Evolutionary conservation across 2,113 vertebrate species (phyloP).

Genomic region (Girardinichthys multiradiatus): DNA sequence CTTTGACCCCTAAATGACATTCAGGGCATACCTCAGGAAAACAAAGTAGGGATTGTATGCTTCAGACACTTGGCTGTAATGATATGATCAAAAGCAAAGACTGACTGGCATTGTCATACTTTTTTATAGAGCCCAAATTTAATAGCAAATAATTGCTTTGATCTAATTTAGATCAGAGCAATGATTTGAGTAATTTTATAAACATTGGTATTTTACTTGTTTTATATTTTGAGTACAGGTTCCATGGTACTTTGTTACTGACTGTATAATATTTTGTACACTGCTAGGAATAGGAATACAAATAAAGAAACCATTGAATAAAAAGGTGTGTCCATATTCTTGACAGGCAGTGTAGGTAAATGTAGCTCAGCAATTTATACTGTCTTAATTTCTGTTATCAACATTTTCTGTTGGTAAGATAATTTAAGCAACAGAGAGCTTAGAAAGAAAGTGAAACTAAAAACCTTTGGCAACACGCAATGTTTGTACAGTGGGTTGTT

Average conservation of each 20-base stretch:
- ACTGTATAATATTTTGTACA: background rate
- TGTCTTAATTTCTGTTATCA: background rate
- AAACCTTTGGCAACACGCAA: slow-evolving; percentile 48
- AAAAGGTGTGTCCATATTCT: too few species aligned
- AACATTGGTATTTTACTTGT: background rate
- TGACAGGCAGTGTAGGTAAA: too few species aligned
- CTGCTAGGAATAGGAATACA: too few species aligned
- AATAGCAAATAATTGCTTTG: too few species aligned
- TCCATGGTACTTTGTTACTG: background rate
- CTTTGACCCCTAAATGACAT: slow-evolving; percentile 51
- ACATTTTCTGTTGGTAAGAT: background rate
- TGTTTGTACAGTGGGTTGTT: slow-evolving; percentile 29
- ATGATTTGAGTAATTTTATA: background rate
- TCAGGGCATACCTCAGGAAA: slow-evolving; percentile 37
- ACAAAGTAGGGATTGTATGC: slow-evolving; percentile 12
- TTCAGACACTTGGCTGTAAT: slow-evolving; percentile 30
- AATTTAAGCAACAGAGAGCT: background rate
- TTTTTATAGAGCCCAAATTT: too few species aligned
- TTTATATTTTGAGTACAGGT: background rate
- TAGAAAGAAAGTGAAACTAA: slow-evolving; percentile 25
- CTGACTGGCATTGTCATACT: slow-evolving; percentile 10
- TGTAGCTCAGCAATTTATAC: background rate
- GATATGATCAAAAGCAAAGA: slow-evolving; percentile 53
- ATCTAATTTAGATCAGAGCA: too few species aligned
- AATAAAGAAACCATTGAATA: too few species aligned